Evolutionary conservation across 2,113 vertebrate genomes (phyloP).

Genomic region (Callocephalon fimbriatum): DNA sequence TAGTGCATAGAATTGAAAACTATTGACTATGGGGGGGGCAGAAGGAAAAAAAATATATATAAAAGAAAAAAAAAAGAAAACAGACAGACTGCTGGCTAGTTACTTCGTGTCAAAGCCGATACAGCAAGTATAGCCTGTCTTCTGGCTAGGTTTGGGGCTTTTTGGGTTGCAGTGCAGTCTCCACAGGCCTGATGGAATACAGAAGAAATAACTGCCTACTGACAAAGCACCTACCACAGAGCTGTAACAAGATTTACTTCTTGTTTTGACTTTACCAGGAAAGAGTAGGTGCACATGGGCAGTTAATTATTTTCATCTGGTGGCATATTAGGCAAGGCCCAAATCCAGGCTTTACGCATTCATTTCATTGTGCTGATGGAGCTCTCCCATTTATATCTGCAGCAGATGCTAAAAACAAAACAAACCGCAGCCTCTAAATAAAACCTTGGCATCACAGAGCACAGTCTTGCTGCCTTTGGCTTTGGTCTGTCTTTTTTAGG

Average conservation of each 20-base stretch:
- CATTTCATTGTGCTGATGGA: not conserved
- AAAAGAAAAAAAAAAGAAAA: not conserved
- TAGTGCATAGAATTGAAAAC: no score
- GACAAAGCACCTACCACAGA: accelerated
- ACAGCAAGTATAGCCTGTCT: not conserved
- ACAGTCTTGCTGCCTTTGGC: not conserved
- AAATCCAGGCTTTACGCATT: not conserved
- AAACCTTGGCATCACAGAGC: not conserved
- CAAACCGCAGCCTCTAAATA: not conserved
- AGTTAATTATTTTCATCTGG: not conserved
- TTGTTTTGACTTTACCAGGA: not conserved
- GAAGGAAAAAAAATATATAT: not conserved
- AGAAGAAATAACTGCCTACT: accelerated
- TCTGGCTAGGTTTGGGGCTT: not conserved
- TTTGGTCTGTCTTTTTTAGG: not conserved
- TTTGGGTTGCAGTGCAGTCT: not conserved
- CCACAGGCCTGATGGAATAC: not conserved
- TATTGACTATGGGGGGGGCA: no score
- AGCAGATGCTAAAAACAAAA: not conserved
- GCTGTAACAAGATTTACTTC: accelerated
- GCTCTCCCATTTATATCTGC: not conserved
- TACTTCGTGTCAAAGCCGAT: not conserved
- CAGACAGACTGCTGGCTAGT: not conserved
- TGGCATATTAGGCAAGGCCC: not conserved
- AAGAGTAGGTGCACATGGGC: not conserved